phyloP scores from a whole-genome alignment of 2,797 vertebrate species.

The Molossus molossus region DNA sequence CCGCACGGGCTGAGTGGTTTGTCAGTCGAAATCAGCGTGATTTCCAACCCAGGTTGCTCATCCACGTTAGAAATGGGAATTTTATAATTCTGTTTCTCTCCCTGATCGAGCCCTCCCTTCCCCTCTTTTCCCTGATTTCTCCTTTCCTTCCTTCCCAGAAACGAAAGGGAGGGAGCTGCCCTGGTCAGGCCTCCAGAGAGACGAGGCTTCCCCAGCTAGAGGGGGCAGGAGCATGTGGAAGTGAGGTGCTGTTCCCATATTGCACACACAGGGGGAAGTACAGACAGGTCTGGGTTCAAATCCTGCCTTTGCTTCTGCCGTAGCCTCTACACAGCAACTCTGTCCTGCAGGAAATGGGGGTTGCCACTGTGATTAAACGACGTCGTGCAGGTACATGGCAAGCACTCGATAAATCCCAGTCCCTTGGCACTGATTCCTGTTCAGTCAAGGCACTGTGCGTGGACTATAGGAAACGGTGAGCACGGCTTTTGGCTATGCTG shows the following conservation, averaged over 20 bases:
- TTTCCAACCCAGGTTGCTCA: neutral
- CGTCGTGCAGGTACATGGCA: fast-evolving
- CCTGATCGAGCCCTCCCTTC: neutral
- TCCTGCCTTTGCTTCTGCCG: neutral
- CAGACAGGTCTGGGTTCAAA: neutral
- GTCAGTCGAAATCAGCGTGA: too few species aligned
- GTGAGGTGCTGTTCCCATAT: fast-evolving
- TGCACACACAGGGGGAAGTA: fast-evolving
- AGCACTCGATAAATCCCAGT: neutral
- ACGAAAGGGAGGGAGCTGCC: neutral
- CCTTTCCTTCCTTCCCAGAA: neutral
- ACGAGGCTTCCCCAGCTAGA: neutral
- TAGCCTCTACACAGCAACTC: neutral
- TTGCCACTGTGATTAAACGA: fast-evolving
- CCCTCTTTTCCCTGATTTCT: neutral
- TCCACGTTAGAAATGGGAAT: neutral
- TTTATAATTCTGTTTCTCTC: neutral
- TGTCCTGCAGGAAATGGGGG: neutral
- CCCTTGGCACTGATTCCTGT: neutral
- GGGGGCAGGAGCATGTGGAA: fast-evolving
- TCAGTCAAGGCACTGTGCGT: neutral
- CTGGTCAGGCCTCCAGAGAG: neutral
- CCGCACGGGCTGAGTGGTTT: neutral
- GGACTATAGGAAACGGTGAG: fast-evolving
- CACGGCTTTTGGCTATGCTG: neutral